A percentile compares a stretch with the other conserved stretches of the same genome.
Conservation (phyloP, 1,140 invertebrate species). For the Scaptodrosophila lebanonensis region DNA sequence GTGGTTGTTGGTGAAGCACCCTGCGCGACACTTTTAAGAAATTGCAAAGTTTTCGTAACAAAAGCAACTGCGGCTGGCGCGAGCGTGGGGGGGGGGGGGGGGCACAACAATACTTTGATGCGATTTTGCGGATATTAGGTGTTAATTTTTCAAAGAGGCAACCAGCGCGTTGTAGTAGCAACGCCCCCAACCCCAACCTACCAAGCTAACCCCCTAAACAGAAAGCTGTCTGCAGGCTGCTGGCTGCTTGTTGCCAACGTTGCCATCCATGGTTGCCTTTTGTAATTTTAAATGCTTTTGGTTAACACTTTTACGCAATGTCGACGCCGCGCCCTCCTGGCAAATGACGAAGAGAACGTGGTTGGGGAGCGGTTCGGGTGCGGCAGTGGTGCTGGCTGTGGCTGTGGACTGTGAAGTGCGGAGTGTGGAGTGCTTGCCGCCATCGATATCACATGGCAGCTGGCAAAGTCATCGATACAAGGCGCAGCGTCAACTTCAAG, state of each 20-base stretch:
- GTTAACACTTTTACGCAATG: constrained; percentile 75
- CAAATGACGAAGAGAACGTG: no score
- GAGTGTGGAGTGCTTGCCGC: constrained; percentile 5
- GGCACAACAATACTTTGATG: constrained; percentile 67
- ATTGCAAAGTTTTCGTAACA: constrained; percentile 70
- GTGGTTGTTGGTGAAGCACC: background rate
- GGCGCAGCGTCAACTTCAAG: no score
- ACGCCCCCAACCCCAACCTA: background rate
- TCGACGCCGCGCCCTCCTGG: no score
- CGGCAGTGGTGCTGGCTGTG: no score
- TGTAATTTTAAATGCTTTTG: constrained; percentile 74
- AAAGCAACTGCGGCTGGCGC: constrained; percentile 24
- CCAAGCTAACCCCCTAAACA: background rate
- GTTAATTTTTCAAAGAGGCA: constrained; percentile 70
- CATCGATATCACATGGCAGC: constrained; percentile 66
- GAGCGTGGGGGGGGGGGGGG: background rate
- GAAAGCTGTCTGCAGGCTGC: background rate
- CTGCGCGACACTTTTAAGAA: constrained; percentile 66
- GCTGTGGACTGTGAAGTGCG: background rate
- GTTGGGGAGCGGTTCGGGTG: no score
- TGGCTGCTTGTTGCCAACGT: constrained; percentile 33
- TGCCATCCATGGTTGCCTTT: constrained; percentile 62
- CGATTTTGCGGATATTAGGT: constrained; percentile 75
- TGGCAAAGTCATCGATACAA: constrained; percentile 55
- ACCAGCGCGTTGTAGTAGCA: constrained; percentile 28